These are phyloP conservation scores for Artemisiospiza belli DNA, from an alignment of 2,113 vertebrate species.

Conservation along the genomic window DNA sequence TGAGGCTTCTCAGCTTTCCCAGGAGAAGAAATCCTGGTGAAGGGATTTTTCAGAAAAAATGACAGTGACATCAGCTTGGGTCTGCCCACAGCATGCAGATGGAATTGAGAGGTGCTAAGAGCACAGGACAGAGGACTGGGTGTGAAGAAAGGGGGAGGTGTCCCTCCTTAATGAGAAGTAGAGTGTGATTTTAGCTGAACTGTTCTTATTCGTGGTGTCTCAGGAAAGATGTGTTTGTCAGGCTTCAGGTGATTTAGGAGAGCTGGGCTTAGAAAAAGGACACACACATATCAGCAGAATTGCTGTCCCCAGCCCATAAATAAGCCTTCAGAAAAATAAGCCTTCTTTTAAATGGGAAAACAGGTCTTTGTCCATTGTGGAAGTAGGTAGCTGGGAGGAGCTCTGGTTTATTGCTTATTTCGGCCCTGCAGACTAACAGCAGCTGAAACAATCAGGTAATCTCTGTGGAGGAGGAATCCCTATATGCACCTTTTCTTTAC, in stretches of 20 bases:
- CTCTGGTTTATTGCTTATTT: neutral
- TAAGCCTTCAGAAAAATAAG: neutral
- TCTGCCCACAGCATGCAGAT: neutral
- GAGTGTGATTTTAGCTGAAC: neutral
- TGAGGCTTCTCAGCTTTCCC: no score
- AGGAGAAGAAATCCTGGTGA: no score
- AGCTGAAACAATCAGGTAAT: neutral
- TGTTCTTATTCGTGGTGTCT: neutral
- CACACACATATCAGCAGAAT: neutral
- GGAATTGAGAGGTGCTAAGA: neutral
- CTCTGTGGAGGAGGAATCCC: neutral
- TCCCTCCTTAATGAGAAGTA: neutral
- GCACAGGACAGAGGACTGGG: neutral
- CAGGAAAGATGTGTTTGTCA: neutral
- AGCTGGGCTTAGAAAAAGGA: neutral
- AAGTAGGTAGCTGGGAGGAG: neutral
- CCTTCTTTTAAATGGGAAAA: neutral
- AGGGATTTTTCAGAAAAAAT: no score
- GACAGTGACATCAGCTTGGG: neutral
- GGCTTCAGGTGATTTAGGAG: conserved; percentile 16
- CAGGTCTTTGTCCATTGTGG: neutral
- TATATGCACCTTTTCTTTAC: neutral
- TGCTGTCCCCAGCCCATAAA: neutral
- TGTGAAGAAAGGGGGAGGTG: neutral
- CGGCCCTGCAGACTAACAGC: neutral